These are phyloP conservation scores for Ciconia boyciana DNA, from an alignment of 2,113 vertebrate genomes.

Conservation along the genomic window DNA sequence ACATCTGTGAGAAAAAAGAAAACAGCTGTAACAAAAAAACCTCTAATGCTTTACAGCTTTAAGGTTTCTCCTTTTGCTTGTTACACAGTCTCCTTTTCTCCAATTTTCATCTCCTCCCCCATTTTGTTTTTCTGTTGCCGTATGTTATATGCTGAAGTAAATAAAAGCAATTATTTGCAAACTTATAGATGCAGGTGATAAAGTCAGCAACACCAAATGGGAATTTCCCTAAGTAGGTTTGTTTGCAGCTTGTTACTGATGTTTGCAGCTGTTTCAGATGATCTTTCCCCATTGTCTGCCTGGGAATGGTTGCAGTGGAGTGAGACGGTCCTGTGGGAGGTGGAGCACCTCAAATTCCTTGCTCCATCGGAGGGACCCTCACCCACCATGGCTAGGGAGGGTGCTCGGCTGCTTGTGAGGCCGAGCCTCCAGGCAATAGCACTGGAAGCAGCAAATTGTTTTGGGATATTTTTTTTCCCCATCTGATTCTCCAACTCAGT, in stretches of 20 bases:
- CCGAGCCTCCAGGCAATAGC: not conserved
- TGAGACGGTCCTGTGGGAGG: not conserved
- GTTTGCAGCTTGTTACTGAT: constrained; percentile 37
- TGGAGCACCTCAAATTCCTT: not conserved
- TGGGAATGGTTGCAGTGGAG: not conserved
- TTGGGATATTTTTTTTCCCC: not conserved
- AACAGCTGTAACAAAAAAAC: not conserved
- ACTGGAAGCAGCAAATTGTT: constrained; percentile 24
- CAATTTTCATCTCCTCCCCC: not conserved
- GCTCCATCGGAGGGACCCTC: not conserved
- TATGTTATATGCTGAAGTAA: constrained; percentile 2
- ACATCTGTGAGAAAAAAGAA: not conserved
- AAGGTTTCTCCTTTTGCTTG: not conserved
- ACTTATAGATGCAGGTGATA: constrained; percentile 14
- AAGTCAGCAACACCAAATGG: constrained; percentile 23
- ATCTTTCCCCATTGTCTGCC: not conserved
- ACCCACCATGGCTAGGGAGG: not conserved
- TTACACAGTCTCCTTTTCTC: not conserved
- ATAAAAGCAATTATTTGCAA: constrained; percentile 21
- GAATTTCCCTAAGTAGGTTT: constrained; percentile 36
- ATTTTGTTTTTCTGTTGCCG: not conserved
- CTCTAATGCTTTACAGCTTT: not conserved
- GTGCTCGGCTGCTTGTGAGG: not conserved
- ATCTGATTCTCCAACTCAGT: constrained; percentile 27
- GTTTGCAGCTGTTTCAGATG: constrained; percentile 21